A percentile compares a stretch with the other conserved stretches of the same genome.
Conservation (phyloP, 2,797 vertebrate genomes). For the Spondyliosoma cantharus region DNA sequence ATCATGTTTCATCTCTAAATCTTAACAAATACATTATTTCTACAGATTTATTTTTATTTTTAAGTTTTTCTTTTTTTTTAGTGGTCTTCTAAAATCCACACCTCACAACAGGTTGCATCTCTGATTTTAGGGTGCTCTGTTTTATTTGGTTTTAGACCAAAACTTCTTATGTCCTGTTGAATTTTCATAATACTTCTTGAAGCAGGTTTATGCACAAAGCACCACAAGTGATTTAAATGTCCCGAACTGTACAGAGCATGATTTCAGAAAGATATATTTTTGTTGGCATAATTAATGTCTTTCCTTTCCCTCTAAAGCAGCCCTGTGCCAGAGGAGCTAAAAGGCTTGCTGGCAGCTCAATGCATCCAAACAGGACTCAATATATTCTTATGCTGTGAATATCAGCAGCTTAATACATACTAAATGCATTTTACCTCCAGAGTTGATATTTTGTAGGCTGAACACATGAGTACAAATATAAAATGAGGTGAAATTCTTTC, state of each 20-base stretch:
- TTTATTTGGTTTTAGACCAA: constrained; percentile 15
- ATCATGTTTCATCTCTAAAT: constrained; percentile 17
- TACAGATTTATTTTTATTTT: background rate
- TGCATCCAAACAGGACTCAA: constrained; percentile 70
- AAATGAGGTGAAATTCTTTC: constrained; percentile 63
- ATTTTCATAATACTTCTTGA: constrained; percentile 27
- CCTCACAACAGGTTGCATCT: constrained; percentile 4
- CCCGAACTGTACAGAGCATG: constrained; percentile 60
- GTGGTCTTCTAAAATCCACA: background rate
- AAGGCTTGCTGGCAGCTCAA: constrained; percentile 79
- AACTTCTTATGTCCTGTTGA: constrained; percentile 16
- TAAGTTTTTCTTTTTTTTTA: background rate
- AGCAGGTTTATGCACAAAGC: constrained; percentile 49
- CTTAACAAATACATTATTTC: constrained; percentile 1
- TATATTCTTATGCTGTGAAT: constrained; percentile 66
- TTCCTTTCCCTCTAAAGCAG: constrained; percentile 60
- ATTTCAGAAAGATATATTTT: constrained; percentile 71
- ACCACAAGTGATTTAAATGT: constrained; percentile 56
- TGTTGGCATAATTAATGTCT: constrained; percentile 66
- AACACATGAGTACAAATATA: constrained; percentile 65
- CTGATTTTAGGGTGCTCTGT: background rate
- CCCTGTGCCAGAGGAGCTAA: constrained; percentile 69
- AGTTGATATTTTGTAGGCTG: constrained; percentile 56
- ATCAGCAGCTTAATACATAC: constrained; percentile 67
- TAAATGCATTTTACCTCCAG: constrained; percentile 67